Base-by-base conservation (phyloP, 1,140 invertebrate species). In the Drosophila asahinai region DNA sequence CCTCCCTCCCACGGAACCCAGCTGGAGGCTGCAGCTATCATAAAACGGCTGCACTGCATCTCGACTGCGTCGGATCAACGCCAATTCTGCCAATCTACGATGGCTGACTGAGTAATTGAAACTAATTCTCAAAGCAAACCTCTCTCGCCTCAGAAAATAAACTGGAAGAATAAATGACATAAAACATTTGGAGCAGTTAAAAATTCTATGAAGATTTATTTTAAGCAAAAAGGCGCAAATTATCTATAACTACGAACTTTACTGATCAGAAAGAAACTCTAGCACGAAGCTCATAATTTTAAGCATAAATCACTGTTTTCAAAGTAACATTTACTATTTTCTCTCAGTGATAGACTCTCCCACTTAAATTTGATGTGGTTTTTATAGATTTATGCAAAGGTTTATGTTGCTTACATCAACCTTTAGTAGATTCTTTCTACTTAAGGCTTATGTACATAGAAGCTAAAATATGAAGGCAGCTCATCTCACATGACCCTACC, bases 101-200 rank as follows among this genome's bases (percentile, higher is more conserved):
- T 47, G 60, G 36, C 66, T 54, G 66, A 19, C 54, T 43, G 40
- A 52, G 84, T 87, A 87, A 87, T 87, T 89, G 84, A 89, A 78
- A 84, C 84, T 87, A 87, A 87, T 87, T 87, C 66, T 81, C 74
- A 89, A 87, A 84, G 84, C 52, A 78, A 87, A 81, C 62, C 59
- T 65, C 67, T 71, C 57, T 67, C 61, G 67, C 74, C 63, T 65
- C 40, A 66, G 36, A 22, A 22, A 25, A 12, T 0, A 30, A 15
- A 71, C 67, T 68, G 49, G 0, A 0, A 48, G 25, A 71, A 71
- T 67, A 22, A 22, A 11, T 5, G 14, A 2, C 9, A 36, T 11
- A 12, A 36, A 11, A 30, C 27, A 6, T 36, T 11, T 36, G 9
- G 9, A 36, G 9, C 33, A 36, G 9, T 36, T 36, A 36, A 12